phyloP scores from a whole-genome alignment of 1,140 invertebrate genomes.

The Prorops nasuta region DNA sequence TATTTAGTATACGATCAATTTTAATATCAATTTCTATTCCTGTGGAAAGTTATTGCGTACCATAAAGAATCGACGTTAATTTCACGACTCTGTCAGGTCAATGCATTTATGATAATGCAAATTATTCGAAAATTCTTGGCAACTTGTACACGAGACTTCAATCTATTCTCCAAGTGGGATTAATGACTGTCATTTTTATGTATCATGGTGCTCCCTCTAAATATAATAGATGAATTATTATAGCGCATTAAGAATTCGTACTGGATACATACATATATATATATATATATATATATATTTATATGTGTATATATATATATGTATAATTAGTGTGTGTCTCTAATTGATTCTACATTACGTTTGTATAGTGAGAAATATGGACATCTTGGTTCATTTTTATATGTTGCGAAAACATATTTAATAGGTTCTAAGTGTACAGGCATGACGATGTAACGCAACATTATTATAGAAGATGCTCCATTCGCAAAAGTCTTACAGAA shows the following conservation, averaged over 20 bases:
- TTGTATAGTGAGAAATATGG: slow-evolving; percentile 11
- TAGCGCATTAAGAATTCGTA: slow-evolving; percentile 33
- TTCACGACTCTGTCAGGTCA: slow-evolving; percentile 11
- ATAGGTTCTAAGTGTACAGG: slow-evolving; percentile 47
- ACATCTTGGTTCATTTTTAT: slow-evolving; percentile 15
- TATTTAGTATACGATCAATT: neutral
- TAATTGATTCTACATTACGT: slow-evolving; percentile 26
- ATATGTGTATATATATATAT: too few relatives aligned
- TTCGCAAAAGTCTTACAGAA: slow-evolving; percentile 20
- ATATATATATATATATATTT: neutral
- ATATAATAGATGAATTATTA: slow-evolving; percentile 40
- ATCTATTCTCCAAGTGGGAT: slow-evolving; percentile 35
- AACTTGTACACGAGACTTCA: slow-evolving; percentile 25
- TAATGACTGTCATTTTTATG: slow-evolving; percentile 22
- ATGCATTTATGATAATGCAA: slow-evolving; percentile 33
- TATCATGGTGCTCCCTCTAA: slow-evolving; percentile 38
- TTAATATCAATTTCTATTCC: neutral
- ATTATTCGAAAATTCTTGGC: slow-evolving; percentile 14
- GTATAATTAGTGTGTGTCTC: slow-evolving; percentile 33
- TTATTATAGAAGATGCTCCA: slow-evolving; percentile 20
- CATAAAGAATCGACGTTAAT: neutral
- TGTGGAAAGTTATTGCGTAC: neutral
- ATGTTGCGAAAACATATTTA: slow-evolving; percentile 29
- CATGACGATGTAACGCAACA: slow-evolving; percentile 22
- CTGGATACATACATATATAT: slow-evolving; percentile 22